Conservation (phyloP, 2,797 vertebrate genomes). For the Ispidina lecontei region DNA sequence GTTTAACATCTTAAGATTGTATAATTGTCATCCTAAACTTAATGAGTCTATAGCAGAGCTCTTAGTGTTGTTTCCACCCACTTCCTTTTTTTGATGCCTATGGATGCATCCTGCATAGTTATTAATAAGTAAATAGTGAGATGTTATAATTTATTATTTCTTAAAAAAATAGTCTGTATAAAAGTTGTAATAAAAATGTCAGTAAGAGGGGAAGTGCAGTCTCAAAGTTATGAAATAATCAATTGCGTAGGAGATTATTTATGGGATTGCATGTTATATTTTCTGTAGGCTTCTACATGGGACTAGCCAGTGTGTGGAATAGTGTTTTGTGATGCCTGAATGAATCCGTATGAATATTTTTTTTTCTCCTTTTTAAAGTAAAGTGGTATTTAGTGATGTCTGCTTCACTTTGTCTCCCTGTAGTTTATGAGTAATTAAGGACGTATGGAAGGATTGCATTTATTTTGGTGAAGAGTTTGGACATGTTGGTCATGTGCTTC, state of each 20-base stretch:
- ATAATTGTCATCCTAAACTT: conserved; percentile 28
- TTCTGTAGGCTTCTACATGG: background rate
- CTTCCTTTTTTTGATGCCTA: conserved; percentile 6
- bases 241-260: no score
- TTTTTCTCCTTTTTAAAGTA: background rate
- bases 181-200: background rate
- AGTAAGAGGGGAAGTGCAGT: background rate
- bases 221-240: background rate
- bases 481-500: background rate
- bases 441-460: rapidly evolving
- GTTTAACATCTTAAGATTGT: conserved; percentile 2
- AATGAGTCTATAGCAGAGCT: conserved; percentile 26
- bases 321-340: background rate
- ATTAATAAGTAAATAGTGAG: conserved; percentile 9
- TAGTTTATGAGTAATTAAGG: background rate
- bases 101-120: background rate
- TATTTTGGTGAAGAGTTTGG: background rate
- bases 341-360: background rate
- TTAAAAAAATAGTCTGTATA: background rate
- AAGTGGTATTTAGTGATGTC: background rate
- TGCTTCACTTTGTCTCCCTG: background rate
- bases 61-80: background rate
- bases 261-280: background rate
- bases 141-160: background rate
- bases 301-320: background rate